phyloP scores from a whole-genome alignment of 2,888 invertebrate genomes.

The Sicus ferrugineus region DNA sequence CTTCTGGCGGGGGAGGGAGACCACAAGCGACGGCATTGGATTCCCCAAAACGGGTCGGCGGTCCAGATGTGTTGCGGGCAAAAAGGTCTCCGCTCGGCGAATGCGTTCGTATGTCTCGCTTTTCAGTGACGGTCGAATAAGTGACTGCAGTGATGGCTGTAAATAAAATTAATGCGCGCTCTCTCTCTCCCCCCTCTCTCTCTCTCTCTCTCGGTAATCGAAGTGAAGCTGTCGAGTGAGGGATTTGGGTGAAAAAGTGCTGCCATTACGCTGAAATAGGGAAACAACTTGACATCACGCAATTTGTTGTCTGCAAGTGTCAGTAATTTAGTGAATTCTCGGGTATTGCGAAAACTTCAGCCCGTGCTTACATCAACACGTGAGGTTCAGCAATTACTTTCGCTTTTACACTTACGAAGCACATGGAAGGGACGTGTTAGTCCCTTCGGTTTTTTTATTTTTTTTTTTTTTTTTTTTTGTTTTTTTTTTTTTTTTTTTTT shows the following conservation, averaged over 20 bases:
- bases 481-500: no score
- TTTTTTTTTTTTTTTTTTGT: no score
- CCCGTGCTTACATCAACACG: neutral
- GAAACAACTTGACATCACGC: neutral
- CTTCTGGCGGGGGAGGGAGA: neutral
- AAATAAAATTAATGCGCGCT: constrained; percentile 2
- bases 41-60: neutral
- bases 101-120: neutral
- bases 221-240: neutral
- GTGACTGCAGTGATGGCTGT: neutral
- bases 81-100: neutral
- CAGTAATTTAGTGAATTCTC: no score
- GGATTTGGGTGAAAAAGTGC: neutral
- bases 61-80: neutral
- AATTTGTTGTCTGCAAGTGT: constrained; percentile 1
- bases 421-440: no score
- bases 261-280: neutral
- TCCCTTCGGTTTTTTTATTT: neutral
- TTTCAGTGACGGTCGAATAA: neutral
- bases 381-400: neutral
- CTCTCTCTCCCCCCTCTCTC: no score
- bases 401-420: no score
- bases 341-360: neutral
- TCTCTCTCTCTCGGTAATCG: no score
- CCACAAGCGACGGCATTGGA: neutral